A percentile compares a stretch with the other conserved stretches of the same genome.
These are phyloP conservation scores for Aspidoscelis tigris DNA, from an alignment of 2,113 vertebrate genomes.

Conservation along the genomic window DNA sequence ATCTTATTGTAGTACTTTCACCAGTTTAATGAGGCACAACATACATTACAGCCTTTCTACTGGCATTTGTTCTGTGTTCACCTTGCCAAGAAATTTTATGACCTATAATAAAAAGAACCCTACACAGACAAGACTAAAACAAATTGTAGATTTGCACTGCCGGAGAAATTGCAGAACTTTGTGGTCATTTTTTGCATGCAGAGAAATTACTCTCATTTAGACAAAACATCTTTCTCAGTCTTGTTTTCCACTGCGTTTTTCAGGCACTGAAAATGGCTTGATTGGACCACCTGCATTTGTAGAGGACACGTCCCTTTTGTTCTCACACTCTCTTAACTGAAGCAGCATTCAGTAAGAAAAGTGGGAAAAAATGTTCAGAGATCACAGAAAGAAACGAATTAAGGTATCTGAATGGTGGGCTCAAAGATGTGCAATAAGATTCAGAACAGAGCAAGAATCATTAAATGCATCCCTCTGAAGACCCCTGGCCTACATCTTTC, in stretches of 20 bases:
- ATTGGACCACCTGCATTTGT: not conserved
- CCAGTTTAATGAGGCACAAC: not conserved
- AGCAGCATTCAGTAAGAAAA: not conserved
- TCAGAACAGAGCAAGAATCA: no score
- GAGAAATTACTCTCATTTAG: not conserved
- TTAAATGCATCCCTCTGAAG: no score
- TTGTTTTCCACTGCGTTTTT: not conserved
- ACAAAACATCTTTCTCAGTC: not conserved
- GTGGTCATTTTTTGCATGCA: not conserved
- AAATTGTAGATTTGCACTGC: not conserved
- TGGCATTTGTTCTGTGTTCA: not conserved
- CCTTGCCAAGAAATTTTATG: not conserved
- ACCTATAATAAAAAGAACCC: not conserved
- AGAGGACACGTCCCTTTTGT: not conserved
- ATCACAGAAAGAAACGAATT: not conserved
- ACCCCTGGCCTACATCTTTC: no score
- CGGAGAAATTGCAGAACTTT: not conserved
- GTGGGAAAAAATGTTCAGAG: not conserved
- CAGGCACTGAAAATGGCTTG: not conserved
- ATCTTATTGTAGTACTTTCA: not conserved
- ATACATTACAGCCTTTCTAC: not conserved
- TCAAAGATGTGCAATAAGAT: not conserved
- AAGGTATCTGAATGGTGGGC: not conserved
- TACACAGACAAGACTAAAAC: not conserved
- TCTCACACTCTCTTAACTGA: not conserved